Evolutionary conservation across 1,140 invertebrate genomes (phyloP), one percentile per base, ranked within the genome.

Genomic region (Maconellicoccus hirsutus): DNA sequence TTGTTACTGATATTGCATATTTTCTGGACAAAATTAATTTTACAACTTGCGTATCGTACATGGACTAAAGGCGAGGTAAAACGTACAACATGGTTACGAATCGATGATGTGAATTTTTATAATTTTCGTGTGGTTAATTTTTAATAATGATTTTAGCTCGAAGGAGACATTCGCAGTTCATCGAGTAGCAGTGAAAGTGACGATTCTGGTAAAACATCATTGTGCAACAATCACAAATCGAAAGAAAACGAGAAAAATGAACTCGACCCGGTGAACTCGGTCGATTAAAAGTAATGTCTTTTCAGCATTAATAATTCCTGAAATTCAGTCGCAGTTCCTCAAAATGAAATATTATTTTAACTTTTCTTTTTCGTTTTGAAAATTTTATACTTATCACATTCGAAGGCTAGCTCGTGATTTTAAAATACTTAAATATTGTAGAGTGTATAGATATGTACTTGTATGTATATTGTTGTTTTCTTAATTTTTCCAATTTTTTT

Each of bases 21-120:
- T 38, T 89, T 97, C 76, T 98, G 96, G 96, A 98, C 95, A 0
- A 93, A 89, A 79, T 86, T 97, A 76, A 98, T 98, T 76, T 79
- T 96, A 33, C 89, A 90, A 79, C 90, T 98, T 73, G 90, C 90
- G 10, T 87, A 91, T 73, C 88, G 88, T 73, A 87, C 92, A 38
- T 79, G 95, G n/a, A 85, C 86, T 75, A 86, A 87, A 71, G 91
- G 92, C 77, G 85, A 91, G 85, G 90, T 90, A 72, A 69, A 70
- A 10, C 10, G 12, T 70, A 19, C 33, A 25, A 52, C 1, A 33
- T 25, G 7, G 3, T 42, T 42, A n/a, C 21, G 16, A 22, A 39
- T 39, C 33, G 10, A 59, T 21, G 6, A 16, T 21, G 39, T 2
- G 42, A 22, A 59, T 70, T 19, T 29, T 70, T 70, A 33, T 70